phyloP scores from a whole-genome alignment of 1,140 invertebrate species.

The Drosophila repletoides region DNA sequence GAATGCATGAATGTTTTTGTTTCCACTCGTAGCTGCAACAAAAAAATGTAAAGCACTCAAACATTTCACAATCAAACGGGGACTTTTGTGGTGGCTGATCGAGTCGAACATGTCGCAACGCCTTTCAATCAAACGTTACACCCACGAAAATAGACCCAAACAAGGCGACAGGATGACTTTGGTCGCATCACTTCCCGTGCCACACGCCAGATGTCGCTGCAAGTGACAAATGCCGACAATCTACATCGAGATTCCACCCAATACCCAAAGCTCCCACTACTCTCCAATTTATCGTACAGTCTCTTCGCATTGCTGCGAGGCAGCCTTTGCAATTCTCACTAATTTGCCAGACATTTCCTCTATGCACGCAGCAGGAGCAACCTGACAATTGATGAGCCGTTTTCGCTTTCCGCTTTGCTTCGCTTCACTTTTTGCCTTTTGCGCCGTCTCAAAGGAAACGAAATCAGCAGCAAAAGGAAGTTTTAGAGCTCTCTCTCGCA shows the following conservation, averaged over 20 bases:
- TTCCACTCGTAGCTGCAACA: conserved; percentile 11
- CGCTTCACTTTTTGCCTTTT: neutral
- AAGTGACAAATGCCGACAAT: conserved; percentile 75
- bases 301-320: too few relatives aligned
- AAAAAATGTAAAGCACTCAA: conserved; percentile 25
- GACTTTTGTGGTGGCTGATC: neutral
- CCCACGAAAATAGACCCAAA: conserved; percentile 62
- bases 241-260: conserved; percentile 17
- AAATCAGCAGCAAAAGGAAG: conserved; percentile 30
- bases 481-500: neutral
- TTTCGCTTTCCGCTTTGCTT: conserved; percentile 1
- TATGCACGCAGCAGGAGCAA: conserved; percentile 11
- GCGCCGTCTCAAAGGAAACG: conserved; percentile 21
- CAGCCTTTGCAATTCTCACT: conserved; percentile 36
- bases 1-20: conserved; percentile 40
- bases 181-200: conserved; percentile 26
- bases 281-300: neutral
- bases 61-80: conserved; percentile 14
- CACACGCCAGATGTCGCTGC: conserved; percentile 53
- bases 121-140: conserved; percentile 69
- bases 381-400: conserved; percentile 42
- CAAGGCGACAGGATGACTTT: conserved; percentile 47
- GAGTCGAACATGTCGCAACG: conserved; percentile 38
- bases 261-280: neutral
- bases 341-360: conserved; percentile 46